These are phyloP conservation scores for Steatocranus sp. DNA, from an alignment of 2,797 vertebrate species.

Conservation along the genomic window DNA sequence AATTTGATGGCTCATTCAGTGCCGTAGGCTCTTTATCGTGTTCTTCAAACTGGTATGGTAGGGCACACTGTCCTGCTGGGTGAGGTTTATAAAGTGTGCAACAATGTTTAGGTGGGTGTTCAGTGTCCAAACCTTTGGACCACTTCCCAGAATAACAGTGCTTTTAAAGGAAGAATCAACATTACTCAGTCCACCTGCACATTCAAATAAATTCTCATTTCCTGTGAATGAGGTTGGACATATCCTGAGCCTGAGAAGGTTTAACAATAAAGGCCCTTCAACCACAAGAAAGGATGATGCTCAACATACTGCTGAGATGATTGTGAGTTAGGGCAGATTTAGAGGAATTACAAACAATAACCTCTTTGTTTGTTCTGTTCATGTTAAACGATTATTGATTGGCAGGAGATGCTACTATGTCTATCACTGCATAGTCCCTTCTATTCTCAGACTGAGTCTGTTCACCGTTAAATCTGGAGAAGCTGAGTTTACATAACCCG, in stretches of 20 bases:
- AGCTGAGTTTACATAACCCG: background rate
- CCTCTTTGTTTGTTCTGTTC: background rate
- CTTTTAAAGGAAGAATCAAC: background rate
- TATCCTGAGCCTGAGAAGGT: background rate
- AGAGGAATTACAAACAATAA: background rate
- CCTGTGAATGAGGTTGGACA: background rate
- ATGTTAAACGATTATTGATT: background rate
- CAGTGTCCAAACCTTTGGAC: rapidly evolving
- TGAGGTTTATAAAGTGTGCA: background rate
- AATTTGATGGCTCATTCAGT: background rate
- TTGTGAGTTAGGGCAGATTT: background rate
- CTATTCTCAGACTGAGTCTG: background rate
- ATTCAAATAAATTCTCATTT: background rate
- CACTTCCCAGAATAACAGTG: background rate
- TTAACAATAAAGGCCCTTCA: conserved; percentile 10
- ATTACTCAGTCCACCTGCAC: background rate
- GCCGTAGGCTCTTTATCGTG: background rate
- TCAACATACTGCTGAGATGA: background rate
- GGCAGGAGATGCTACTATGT: background rate
- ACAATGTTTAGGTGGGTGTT: background rate
- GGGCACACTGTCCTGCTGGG: background rate
- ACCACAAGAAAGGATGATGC: background rate
- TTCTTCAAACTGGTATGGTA: background rate
- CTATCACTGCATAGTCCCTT: background rate
- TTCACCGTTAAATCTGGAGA: background rate